Base-by-base conservation (phyloP, 2,113 vertebrate species). In the Lophius piscatorius region DNA sequence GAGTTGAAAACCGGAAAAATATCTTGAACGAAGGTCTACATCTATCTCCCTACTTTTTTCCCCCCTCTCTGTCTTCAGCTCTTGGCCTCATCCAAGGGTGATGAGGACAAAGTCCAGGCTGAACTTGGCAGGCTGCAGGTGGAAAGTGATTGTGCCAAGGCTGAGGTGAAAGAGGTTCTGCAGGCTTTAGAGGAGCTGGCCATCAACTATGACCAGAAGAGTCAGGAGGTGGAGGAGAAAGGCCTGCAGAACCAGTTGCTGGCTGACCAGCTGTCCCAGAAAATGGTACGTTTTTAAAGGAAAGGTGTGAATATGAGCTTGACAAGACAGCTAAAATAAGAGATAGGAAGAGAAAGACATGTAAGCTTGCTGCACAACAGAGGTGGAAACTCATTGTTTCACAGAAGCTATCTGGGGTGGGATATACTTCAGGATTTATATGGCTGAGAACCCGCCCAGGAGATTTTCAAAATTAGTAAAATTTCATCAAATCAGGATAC, bases 131-230 rank as follows among this genome's bases (percentile, higher is more conserved):
- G 93, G 9, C 89, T 95, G 39, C 93, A 94, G 57, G 89, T 92
- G 0, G 95, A 95, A 89, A 96, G 94, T 0, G 92, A 96, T 3
- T 92, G 91, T 0, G 95, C 95, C 2, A 95, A 95, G 61, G 92
- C 93, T 0, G 95, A 96, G 81, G 95, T 96, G 63, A 95, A 95
- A 77, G 95, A 96, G 57, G 95, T 96, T 34, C 76, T 96, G 35
- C 93, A 95, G 80, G 94, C 95, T 0, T 88, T 97, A 74, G 95
- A 97, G 76, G 95, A 97, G 58, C 86, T 96, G 80, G 94, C 94
- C 0, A 91, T 96, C 26, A 96, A 94, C 88, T 97, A 96, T 0
- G 94, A 96, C 90, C 94, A 94, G 82, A 97, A 97, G 80, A 94
- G 94, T 21, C 94, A 92, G 87, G 94, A 97, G 72, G 94, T 95